Percentiles rank a stretch among this genome's conserved stretches.
phyloP scores from a whole-genome alignment of 2,888 invertebrate genomes.

The Caenorhabditis panamensis region DNA sequence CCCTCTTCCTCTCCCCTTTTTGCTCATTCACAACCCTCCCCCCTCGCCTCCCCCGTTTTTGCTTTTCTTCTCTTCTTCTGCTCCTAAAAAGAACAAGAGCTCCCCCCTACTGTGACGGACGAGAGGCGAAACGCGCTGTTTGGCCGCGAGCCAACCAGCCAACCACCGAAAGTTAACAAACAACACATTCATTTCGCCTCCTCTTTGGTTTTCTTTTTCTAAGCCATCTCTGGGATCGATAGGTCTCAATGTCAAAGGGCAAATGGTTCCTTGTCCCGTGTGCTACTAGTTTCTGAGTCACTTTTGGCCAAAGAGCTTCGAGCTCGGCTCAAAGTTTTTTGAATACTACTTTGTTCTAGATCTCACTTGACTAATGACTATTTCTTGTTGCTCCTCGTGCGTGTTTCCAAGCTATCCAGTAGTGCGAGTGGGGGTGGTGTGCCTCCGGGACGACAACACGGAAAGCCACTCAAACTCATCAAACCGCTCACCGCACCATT shows the following conservation, averaged over 20 bases:
- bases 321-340: background rate
- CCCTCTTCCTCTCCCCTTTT: conserved; percentile 18
- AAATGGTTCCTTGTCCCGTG: background rate
- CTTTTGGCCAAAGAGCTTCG: too few relatives aligned
- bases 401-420: background rate
- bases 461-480: conserved; percentile 58
- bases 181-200: conserved; percentile 47
- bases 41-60: background rate
- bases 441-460: conserved; percentile 34
- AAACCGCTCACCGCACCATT: conserved; percentile 58
- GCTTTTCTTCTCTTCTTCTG: conserved; percentile 18
- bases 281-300: too few relatives aligned
- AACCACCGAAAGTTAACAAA: conserved; percentile 57
- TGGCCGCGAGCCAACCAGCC: conserved; percentile 58
- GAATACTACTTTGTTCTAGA: too few relatives aligned
- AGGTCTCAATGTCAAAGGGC: conserved; percentile 30
- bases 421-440: conserved; percentile 25
- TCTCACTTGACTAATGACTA: background rate
- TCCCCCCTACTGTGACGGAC: conserved; percentile 20
- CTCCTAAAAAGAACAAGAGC: conserved; percentile 39
- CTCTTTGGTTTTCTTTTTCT: conserved; percentile 6
- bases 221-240: conserved; percentile 6
- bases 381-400: background rate
- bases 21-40: conserved; percentile 13
- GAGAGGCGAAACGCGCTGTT: conserved; percentile 43